Conservation (phyloP, 2,113 vertebrate genomes). For the Mormyrus lacerda region DNA sequence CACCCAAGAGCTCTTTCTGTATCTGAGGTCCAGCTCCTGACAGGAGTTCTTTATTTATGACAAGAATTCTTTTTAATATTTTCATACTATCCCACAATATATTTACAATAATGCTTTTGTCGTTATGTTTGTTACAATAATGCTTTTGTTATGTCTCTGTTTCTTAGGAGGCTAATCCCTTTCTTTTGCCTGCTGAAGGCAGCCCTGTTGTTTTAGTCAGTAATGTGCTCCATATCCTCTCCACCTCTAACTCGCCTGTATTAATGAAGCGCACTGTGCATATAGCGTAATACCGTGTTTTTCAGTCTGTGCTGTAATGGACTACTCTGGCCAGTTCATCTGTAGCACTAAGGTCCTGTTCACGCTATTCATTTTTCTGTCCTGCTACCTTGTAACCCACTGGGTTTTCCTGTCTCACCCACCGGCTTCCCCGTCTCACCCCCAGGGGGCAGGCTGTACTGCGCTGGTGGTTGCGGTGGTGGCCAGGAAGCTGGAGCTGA, state of each 20-base stretch:
- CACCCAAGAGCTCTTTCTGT: constrained; percentile 40
- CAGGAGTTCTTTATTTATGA: neutral
- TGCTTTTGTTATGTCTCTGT: neutral
- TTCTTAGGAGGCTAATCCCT: neutral
- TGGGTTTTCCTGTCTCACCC: constrained; percentile 39
- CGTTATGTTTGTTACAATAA: neutral
- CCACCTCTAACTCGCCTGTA: neutral
- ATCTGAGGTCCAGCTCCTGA: constrained; percentile 10
- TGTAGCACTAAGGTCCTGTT: neutral
- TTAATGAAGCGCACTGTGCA: constrained; percentile 13
- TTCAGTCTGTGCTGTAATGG: constrained; percentile 9
- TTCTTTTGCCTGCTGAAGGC: neutral
- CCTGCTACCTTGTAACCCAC: constrained; percentile 36
- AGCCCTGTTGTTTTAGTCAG: neutral
- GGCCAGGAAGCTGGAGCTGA: constrained; percentile 94
- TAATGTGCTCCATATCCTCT: neutral
- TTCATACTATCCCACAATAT: neutral
- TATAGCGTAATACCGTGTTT: neutral
- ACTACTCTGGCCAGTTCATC: constrained; percentile 9
- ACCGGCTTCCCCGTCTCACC: constrained; percentile 20
- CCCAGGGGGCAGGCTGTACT: constrained; percentile 90
- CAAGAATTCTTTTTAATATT: neutral
- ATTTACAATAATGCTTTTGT: neutral
- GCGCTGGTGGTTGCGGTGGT: constrained; percentile 96
- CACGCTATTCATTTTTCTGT: constrained; percentile 13